Base-by-base conservation (phyloP, 2,888 invertebrate species). In the Hylaea fasciaria region DNA sequence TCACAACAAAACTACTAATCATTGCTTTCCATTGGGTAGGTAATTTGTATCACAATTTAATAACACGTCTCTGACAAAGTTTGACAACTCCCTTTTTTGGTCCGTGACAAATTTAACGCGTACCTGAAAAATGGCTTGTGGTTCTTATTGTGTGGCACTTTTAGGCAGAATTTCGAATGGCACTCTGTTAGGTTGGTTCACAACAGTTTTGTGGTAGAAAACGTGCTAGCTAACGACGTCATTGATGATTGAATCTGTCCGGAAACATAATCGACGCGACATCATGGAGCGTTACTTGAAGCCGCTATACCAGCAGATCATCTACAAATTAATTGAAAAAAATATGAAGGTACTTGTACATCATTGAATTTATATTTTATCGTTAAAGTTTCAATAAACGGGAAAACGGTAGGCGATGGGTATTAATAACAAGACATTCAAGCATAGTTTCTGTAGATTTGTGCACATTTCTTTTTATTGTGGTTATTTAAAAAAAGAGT, bases 21-120 rank as follows among this genome's bases (percentile, higher is more conserved):
- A 89, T 90, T 78, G 80, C 84, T 72, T 77, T 73, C 76, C 78
- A 82, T 76, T 80, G 71, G 64, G 74, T 80, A 81, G 82, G 76
- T 82, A 82, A 85, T 89, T 87, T 85, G 79, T 79, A 85, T 83
- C 81, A 81, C 83, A 83, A 90, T 87, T 85, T 91, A 91, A 91
- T 91, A 88, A 89, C 82, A 84, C 81, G 76, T 82, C 78, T 74
- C 80, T 83, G 85, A 85, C 88, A 85, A 84, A 85, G 74, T 85
- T 74, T 72, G 73, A 73, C 73, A 70, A 69, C 75, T 78, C 80
- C 78, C 80, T 76, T 77, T 78, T 32, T 74, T 65, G 45, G 55
- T 59, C 65, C 59, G 47, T 62, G 54, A 74, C 80, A 56, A 74
- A 68, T 37, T 73, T 72, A 62, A 28, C 1, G 3, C 37, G 9